phyloP scores from a whole-genome alignment of 2,888 invertebrate genomes.

The Smittia sp. region DNA sequence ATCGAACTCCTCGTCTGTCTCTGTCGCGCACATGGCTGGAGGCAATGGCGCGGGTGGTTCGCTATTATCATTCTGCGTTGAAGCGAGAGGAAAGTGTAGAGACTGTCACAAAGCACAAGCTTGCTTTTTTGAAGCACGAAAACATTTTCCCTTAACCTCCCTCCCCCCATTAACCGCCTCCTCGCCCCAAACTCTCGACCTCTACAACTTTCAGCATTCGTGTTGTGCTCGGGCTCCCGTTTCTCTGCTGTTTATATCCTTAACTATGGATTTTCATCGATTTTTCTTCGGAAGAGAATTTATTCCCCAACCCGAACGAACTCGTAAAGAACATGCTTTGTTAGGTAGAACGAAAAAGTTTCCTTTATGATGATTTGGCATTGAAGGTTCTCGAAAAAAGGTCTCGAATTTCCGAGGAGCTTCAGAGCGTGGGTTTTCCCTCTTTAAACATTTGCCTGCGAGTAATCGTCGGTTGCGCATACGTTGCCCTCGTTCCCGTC shows the following conservation, averaged over 20 bases:
- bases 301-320: slow-evolving; percentile 20
- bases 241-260: slow-evolving; percentile 28
- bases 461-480: not conserved
- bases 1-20: not conserved
- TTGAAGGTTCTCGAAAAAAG: slow-evolving; percentile 1
- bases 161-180: not conserved
- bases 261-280: slow-evolving; percentile 39
- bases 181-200: not conserved
- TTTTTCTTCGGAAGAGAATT: slow-evolving; percentile 32
- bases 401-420: not conserved
- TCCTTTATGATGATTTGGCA: slow-evolving; percentile 12
- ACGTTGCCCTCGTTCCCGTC: no score
- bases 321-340: not conserved
- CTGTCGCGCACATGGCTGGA: not conserved
- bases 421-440: not conserved
- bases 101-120: slow-evolving; percentile 33
- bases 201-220: slow-evolving; percentile 11
- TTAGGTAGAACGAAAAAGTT: not conserved
- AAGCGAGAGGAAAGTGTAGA: not conserved
- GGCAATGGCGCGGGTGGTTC: not conserved
- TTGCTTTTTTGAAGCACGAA: slow-evolving; percentile 7
- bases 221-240: slow-evolving; percentile 30
- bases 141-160: not conserved
- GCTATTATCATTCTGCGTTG: not conserved
- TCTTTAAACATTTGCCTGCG: not conserved